Conservation (phyloP, 2,797 vertebrate genomes). For the Malacoctenus gilli region DNA sequence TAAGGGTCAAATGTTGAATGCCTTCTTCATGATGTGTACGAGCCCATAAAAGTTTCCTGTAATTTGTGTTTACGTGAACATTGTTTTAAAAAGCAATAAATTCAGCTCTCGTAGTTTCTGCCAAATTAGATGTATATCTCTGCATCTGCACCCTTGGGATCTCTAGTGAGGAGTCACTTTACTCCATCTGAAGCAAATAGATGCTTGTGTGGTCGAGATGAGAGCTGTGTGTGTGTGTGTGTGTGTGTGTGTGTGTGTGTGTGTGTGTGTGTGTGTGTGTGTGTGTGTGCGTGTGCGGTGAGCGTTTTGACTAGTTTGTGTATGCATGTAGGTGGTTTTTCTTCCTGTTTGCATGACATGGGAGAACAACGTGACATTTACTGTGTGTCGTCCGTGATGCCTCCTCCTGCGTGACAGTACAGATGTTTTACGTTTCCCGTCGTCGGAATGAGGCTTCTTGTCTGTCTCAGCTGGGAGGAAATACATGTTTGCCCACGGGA, state of each 20-base stretch:
- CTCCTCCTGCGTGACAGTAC: constrained; percentile 44
- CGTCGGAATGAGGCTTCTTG: constrained; percentile 49
- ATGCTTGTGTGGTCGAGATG: constrained; percentile 7
- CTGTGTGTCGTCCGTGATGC: constrained; percentile 18
- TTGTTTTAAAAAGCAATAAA: constrained; percentile 68
- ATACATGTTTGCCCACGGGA: constrained; percentile 62
- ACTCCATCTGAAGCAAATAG: constrained; percentile 3
- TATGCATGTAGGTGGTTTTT: constrained; percentile 16
- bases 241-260: too few relatives aligned
- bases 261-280: too few relatives aligned
- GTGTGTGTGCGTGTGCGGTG: too few relatives aligned
- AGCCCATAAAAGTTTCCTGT: constrained; percentile 73
- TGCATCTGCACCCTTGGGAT: constrained; percentile 23
- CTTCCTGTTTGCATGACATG: background rate
- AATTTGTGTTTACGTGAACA: constrained; percentile 70
- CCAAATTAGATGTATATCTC: constrained; percentile 25
- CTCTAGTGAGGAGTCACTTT: constrained; percentile 24
- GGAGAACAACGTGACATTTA: constrained; percentile 19
- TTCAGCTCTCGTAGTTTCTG: constrained; percentile 32
- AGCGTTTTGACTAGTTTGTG: constrained; percentile 1
- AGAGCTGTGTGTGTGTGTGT: too few relatives aligned
- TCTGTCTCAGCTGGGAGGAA: constrained; percentile 53
- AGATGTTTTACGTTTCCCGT: constrained; percentile 76
- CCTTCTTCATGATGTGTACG: constrained; percentile 73
- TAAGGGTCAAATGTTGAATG: constrained; percentile 72